Base-by-base conservation (phyloP, 1,140 invertebrate species). In the Aphelenchoides fujianensis region DNA sequence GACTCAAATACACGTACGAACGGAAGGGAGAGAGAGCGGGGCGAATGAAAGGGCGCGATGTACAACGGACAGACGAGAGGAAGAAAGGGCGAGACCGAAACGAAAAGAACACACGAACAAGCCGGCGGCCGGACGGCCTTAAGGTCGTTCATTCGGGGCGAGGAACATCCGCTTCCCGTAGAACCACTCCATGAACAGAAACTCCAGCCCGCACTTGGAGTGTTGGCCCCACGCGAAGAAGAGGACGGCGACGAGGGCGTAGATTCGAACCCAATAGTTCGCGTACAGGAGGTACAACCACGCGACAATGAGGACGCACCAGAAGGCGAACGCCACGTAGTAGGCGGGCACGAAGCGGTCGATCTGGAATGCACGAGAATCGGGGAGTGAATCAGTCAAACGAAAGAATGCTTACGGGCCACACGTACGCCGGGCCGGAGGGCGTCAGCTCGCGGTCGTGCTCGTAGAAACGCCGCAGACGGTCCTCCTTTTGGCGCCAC, bases 401-500 rank as follows among this genome's bases (percentile, higher is more conserved):
- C 31, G n/a, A 41, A 74, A 32, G 30, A 66, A 63, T 28, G 36
- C 78, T 70, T 37, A 81, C 79, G n/a, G 79, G 79, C 79, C 79
- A 81, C n/a, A 53, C 52, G 54, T 67, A 76, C 19, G 71, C 53
- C 28, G 70, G 73, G 28, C 79, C 79, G 67, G 57, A 67, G 7
- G 79, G 77, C 35, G 69, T 62, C 7, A 80, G 62, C 41, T 62
- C 59, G 41, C 70, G 32, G 28, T 77, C 31, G 5, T 37, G 48
- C 16, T 23, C 32, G 41, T 81, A 76, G 84, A 91, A 91, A 68
- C 88, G 85, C 57, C 86, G 84, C 0, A 92, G 84, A 35, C 84
- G 84, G 35, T 85, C 80, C 84, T 92, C 91, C 79, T 92, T 92
- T 36, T 89, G 85, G 7, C 77, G 80, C 91, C 91, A 92, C 16